Evolutionary conservation across 2,797 vertebrate genomes (phyloP), one percentile per base, ranked within the genome.

Genomic region (Otolemur crassicaudatus): DNA sequence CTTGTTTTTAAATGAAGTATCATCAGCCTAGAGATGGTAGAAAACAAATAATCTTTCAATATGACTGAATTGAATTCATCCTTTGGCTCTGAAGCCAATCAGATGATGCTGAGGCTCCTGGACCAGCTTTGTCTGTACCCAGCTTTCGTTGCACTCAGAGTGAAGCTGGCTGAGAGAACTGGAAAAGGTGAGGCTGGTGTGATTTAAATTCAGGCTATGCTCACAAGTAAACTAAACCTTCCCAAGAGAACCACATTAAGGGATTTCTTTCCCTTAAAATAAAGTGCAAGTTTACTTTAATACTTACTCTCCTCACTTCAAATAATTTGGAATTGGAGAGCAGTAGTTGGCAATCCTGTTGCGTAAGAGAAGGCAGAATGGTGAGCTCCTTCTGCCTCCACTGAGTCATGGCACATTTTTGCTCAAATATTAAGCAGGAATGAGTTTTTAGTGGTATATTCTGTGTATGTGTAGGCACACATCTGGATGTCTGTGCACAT

Each of bases 281-380:
- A 67, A 53, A 77, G 27, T 67, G 37, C 31, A 91, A 7, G 80
- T 98, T 96, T 96, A 58, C 96, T 98, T 97, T 96, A 67, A 65
- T 89, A 96, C 86, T 53, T 60, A 40, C 70, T 94, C 6, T 19
- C 94, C 73, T 76, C 88, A 85, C 96, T 95, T 87, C 72, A 96
- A 84, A 58, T 91, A 46, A 94, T 43, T 94, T 76, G 14, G 61
- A 40, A 80, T 77, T 87, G 80, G 40, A 97, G 84, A 34, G 77
- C 81, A 88, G 96, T n/a, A 11, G 65, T 5, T 93, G 56, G 83
- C 95, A 94, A 85, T 72, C 87, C 90, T 77, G 81, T 37, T 60
- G 77, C 81, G 22, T 90, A 53, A 73, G 73, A 94, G 95, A 87
- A 56, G 92, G 96, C 53, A 37, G 61, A 87, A 96, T 85, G 58